Conservation (phyloP, 2,113 vertebrate species). For the Sorex fumeus region DNA sequence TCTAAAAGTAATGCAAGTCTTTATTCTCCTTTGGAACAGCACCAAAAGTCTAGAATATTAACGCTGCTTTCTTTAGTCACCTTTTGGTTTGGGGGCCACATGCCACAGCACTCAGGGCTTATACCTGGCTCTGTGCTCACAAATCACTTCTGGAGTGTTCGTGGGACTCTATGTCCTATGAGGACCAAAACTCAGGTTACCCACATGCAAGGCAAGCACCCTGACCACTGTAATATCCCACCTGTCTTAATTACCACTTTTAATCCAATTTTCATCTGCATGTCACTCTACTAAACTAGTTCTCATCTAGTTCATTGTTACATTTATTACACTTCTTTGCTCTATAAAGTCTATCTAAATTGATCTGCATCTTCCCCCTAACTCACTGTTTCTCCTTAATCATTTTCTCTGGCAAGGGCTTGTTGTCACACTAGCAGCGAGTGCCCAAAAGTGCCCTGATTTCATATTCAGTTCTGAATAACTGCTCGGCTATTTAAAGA, state of each 20-base stretch:
- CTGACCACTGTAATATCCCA: too few relatives aligned
- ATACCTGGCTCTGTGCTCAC: too few relatives aligned
- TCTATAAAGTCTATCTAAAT: slow-evolving; percentile 35
- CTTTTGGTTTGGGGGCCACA: neutral
- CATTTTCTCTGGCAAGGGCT: neutral
- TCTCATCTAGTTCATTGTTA: too few relatives aligned
- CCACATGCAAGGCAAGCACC: too few relatives aligned
- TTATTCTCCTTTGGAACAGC: slow-evolving; percentile 8
- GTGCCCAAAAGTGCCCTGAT: slow-evolving; percentile 9
- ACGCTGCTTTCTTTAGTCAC: neutral
- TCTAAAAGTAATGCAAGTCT: neutral
- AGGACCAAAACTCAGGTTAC: too few relatives aligned
- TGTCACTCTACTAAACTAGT: too few relatives aligned
- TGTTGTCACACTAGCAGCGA: neutral
- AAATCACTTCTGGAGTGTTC: too few relatives aligned
- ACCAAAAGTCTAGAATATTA: neutral
- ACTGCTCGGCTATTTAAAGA: slow-evolving; percentile 40
- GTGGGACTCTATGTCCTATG: too few relatives aligned
- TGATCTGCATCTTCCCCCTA: neutral
- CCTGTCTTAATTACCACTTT: too few relatives aligned
- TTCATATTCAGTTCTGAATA: slow-evolving; percentile 20
- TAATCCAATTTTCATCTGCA: too few relatives aligned
- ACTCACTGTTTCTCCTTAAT: neutral
- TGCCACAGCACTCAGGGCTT: too few relatives aligned
- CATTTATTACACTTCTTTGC: neutral